Evolutionary conservation across 2,113 vertebrate genomes (phyloP).

Genomic region (Tiliqua scincoides): DNA sequence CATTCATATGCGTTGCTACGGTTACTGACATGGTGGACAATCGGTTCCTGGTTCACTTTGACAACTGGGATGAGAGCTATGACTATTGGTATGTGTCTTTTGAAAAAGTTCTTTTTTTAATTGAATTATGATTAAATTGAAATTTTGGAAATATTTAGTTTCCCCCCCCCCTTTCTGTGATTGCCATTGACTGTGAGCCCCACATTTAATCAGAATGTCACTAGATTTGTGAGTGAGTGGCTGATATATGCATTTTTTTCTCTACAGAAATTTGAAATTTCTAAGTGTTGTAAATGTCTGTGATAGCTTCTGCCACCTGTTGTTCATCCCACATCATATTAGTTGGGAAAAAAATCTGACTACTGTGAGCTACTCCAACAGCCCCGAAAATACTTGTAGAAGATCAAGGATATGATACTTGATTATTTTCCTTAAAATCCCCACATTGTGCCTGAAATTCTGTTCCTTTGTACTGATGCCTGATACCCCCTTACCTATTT

Average conservation of each 20-base stretch:
- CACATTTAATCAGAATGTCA: neutral
- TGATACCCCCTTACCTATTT: too few relatives aligned
- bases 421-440: too few relatives aligned
- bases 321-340: too few relatives aligned
- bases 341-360: too few relatives aligned
- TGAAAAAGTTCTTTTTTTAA: constrained; percentile 26
- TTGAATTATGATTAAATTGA: neutral
- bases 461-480: too few relatives aligned
- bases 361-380: too few relatives aligned
- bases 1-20: constrained; percentile 88
- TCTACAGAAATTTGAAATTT: neutral
- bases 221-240: neutral
- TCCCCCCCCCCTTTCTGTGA: too few relatives aligned
- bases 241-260: too few relatives aligned
- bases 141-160: neutral
- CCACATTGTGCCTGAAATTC: too few relatives aligned
- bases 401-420: too few relatives aligned
- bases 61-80: constrained; percentile 90
- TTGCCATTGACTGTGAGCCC: neutral
- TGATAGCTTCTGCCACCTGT: too few relatives aligned
- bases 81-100: constrained; percentile 83
- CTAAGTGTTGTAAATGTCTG: neutral
- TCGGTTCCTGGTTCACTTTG: constrained; percentile 89
- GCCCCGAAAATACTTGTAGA: too few relatives aligned
- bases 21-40: constrained; percentile 90